Evolutionary conservation across 2,888 invertebrate genomes (phyloP).

Genomic region (Keiferia lycopersicella): DNA sequence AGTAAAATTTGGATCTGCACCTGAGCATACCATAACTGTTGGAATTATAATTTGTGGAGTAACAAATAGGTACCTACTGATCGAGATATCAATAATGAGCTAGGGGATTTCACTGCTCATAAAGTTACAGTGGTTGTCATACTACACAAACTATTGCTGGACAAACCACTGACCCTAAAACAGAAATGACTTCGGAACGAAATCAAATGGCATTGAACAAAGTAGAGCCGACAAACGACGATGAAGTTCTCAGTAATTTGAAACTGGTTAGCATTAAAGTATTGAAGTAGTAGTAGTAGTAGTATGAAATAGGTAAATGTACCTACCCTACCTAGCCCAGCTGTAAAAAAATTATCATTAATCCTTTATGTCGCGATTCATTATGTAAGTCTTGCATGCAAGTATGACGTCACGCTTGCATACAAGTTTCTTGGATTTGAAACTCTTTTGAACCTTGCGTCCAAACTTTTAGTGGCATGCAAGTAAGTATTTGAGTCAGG

Average conservation of each 20-base stretch:
- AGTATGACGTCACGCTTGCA: too few species aligned
- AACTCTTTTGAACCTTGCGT: too few species aligned
- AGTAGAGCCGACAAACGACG: background rate
- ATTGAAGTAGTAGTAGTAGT: too few species aligned
- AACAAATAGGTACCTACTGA: constrained; percentile 16
- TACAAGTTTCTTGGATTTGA: too few species aligned
- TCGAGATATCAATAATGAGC: background rate
- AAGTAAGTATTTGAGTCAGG: too few species aligned
- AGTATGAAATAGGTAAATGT: too few species aligned
- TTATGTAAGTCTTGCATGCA: too few species aligned
- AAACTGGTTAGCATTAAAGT: constrained; percentile 13
- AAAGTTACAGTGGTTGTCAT: background rate
- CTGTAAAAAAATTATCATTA: too few species aligned
- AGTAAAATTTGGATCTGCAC: background rate
- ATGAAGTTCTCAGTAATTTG: background rate
- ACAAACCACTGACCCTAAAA: background rate
- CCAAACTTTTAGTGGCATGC: too few species aligned
- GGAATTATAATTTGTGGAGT: background rate
- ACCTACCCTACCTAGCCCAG: too few species aligned
- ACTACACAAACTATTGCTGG: constrained; percentile 18
- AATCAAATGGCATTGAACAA: background rate
- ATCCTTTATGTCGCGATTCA: too few species aligned
- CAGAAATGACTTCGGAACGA: background rate
- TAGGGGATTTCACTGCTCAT: background rate
- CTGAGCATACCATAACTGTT: background rate